These are phyloP conservation scores for Synaphobranchus kaupii DNA, from an alignment of 2,797 vertebrate species.

Conservation along the genomic window DNA sequence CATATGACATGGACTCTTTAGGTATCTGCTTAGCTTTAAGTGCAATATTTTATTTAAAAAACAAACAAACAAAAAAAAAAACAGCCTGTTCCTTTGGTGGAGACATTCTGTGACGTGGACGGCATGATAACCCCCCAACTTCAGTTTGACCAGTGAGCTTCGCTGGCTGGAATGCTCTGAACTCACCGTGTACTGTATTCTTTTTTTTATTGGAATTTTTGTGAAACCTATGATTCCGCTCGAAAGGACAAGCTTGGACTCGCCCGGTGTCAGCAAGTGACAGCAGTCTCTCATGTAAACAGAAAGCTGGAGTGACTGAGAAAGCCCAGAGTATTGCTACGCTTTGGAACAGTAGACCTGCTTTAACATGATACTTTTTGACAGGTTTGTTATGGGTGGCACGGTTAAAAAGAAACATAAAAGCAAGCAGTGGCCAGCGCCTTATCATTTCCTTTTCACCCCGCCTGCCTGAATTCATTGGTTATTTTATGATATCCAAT, in stretches of 20 bases:
- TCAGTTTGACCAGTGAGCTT: constrained; percentile 46
- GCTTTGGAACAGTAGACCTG: neutral
- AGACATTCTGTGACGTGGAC: constrained; percentile 28
- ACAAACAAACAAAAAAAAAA: neutral
- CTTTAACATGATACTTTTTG: neutral
- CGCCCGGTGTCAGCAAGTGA: constrained; percentile 58
- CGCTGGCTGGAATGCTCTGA: constrained; percentile 59
- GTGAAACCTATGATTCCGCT: constrained; percentile 67
- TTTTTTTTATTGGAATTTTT: constrained; percentile 60
- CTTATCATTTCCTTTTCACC: neutral
- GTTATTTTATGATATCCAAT: constrained; percentile 15
- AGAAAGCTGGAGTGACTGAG: constrained; percentile 41
- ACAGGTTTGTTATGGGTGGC: neutral
- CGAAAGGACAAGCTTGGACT: constrained; percentile 70
- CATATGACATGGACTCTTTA: constrained; percentile 62
- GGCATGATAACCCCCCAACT: constrained; percentile 27
- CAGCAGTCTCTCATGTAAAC: constrained; percentile 46
- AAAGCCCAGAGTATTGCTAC: constrained; percentile 24
- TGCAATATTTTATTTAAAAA: constrained; percentile 75
- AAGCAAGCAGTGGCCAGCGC: neutral
- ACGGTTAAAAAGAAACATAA: neutral
- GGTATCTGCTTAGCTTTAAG: constrained; percentile 72
- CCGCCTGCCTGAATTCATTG: neutral
- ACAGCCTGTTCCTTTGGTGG: neutral
- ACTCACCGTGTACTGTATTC: constrained; percentile 55